Evolutionary conservation across 2,113 vertebrate species (phyloP).

Genomic region (Dromaius novaehollandiae): DNA sequence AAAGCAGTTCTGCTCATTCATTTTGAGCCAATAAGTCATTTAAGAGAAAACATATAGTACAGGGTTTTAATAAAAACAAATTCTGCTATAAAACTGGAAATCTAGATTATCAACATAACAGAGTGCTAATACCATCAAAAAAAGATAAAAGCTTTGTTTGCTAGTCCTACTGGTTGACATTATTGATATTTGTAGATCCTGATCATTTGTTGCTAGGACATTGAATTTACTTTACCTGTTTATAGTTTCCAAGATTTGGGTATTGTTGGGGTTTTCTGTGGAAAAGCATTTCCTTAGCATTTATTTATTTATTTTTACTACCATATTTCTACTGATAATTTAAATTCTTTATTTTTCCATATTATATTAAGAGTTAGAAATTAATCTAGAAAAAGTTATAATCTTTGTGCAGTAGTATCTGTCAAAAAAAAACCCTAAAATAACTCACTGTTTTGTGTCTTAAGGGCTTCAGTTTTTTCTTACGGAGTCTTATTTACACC

Average conservation of each 20-base stretch:
- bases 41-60: background rate
- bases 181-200: background rate
- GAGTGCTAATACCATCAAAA: background rate
- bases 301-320: background rate
- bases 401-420: background rate
- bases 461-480: background rate
- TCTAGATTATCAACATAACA: background rate
- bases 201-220: background rate
- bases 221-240: background rate
- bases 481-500: background rate
- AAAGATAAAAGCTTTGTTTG: background rate
- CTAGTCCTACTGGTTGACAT: background rate
- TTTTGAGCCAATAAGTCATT: conserved; percentile 17
- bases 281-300: background rate
- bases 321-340: background rate
- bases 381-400: background rate
- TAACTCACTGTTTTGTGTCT: background rate
- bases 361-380: background rate
- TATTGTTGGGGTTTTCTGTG: background rate
- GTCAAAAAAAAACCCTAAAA: background rate
- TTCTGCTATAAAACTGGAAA: background rate
- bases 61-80: conserved; percentile 33
- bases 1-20: background rate
- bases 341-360: background rate
- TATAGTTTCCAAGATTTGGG: background rate